These are phyloP conservation scores for Heliconius nattereri DNA, from an alignment of 1,140 invertebrate species.

Conservation along the genomic window DNA sequence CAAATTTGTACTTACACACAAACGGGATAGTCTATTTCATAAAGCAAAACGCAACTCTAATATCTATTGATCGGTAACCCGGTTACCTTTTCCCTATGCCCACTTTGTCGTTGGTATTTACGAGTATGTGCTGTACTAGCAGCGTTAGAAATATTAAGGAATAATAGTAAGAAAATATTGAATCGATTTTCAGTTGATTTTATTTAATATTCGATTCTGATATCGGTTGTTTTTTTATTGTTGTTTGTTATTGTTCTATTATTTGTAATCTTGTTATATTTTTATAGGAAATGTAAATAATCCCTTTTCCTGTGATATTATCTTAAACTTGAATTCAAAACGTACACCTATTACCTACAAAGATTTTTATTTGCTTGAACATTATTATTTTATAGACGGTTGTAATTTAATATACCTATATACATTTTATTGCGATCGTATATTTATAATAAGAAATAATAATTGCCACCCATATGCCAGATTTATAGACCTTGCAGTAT, in stretches of 20 bases:
- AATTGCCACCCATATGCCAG: too few species aligned
- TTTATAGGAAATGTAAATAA: neutral
- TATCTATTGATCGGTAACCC: constrained; percentile 1
- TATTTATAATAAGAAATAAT: too few species aligned
- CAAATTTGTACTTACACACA: neutral
- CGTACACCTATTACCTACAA: neutral
- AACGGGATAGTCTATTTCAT: neutral
- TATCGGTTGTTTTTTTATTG: too few species aligned
- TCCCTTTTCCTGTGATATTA: neutral
- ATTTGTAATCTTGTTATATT: neutral
- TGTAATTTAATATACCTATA: too few species aligned
- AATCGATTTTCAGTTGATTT: too few species aligned
- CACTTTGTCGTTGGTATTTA: neutral
- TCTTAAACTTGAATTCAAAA: neutral
- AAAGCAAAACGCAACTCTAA: neutral
- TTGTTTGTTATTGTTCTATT: too few species aligned
- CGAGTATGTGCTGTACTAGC: too few species aligned
- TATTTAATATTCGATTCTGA: too few species aligned
- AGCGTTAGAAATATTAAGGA: too few species aligned
- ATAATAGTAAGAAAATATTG: too few species aligned
- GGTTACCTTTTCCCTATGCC: neutral
- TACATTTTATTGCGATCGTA: too few species aligned
- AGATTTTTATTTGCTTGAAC: neutral
- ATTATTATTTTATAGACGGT: neutral
- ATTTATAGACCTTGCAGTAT: too few species aligned